phyloP scores from a whole-genome alignment of 2,888 invertebrate species.

The Drosophila testacea region DNA sequence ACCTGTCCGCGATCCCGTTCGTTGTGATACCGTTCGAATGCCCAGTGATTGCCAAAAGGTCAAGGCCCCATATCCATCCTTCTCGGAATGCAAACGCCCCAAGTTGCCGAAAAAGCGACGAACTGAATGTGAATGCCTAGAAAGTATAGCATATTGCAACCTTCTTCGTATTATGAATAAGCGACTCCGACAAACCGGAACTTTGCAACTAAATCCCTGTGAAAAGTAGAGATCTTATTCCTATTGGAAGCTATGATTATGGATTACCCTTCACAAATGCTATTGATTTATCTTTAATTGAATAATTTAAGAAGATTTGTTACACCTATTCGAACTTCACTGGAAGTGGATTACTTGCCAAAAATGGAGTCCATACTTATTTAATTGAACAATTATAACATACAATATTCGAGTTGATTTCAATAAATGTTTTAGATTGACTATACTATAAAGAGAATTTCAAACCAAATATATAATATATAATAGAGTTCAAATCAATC shows the following conservation, averaged over 20 bases:
- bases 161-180: not conserved
- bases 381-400: too few relatives aligned
- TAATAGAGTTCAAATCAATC: too few relatives aligned
- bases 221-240: slow-evolving; percentile 5
- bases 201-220: slow-evolving; percentile 30
- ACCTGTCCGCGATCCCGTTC: not conserved
- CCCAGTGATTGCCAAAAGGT: slow-evolving; percentile 46
- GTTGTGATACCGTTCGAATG: slow-evolving; percentile 12
- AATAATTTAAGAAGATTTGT: too few relatives aligned
- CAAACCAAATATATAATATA: too few relatives aligned
- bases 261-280: not conserved
- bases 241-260: not conserved
- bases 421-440: too few relatives aligned
- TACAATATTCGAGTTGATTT: too few relatives aligned
- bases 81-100: slow-evolving; percentile 48
- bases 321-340: too few relatives aligned
- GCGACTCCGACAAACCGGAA: slow-evolving; percentile 8
- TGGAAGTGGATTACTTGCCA: too few relatives aligned
- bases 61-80: slow-evolving; percentile 62
- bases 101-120: slow-evolving; percentile 4
- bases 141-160: slow-evolving; percentile 28
- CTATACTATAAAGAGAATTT: too few relatives aligned
- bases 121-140: slow-evolving; percentile 51
- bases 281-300: too few relatives aligned
- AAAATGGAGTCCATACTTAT: too few relatives aligned